Conservation (phyloP, 2,113 vertebrate genomes). For the Eretmochelys imbricata region DNA sequence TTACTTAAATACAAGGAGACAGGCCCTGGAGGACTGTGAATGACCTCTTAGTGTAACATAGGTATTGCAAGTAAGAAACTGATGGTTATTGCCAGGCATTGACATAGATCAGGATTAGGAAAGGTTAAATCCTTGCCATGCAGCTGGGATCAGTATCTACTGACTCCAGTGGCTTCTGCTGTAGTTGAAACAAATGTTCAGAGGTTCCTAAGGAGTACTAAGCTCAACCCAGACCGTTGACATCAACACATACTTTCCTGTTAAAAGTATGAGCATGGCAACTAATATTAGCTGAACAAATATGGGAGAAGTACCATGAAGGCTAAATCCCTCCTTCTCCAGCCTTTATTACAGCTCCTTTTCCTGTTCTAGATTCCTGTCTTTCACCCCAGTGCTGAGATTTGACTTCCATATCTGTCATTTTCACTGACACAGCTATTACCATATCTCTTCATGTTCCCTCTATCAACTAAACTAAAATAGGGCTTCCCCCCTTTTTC, state of each 20-base stretch:
- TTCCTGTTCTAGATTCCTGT: neutral
- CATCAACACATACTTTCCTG: neutral
- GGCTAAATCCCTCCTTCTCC: neutral
- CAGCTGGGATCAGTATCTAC: neutral
- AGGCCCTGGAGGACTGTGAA: neutral
- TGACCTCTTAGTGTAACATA: rapidly evolving
- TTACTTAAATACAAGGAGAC: neutral
- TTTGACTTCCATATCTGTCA: neutral
- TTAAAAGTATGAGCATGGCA: neutral
- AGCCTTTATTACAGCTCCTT: neutral
- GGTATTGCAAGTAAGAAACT: rapidly evolving
- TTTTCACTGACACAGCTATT: neutral
- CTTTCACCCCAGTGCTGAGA: neutral
- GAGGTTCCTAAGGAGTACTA: neutral
- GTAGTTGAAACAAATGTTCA: neutral
- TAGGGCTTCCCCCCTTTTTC: neutral
- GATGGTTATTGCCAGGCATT: neutral
- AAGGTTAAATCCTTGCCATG: neutral
- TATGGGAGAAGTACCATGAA: neutral
- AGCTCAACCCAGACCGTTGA: neutral
- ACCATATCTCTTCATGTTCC: neutral
- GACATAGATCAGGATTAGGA: neutral
- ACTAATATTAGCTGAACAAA: neutral
- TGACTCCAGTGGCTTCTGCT: too few relatives aligned
- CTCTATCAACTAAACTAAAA: rapidly evolving